Base-by-base conservation (phyloP, 2,797 vertebrate species). In the Cygnus olor region DNA sequence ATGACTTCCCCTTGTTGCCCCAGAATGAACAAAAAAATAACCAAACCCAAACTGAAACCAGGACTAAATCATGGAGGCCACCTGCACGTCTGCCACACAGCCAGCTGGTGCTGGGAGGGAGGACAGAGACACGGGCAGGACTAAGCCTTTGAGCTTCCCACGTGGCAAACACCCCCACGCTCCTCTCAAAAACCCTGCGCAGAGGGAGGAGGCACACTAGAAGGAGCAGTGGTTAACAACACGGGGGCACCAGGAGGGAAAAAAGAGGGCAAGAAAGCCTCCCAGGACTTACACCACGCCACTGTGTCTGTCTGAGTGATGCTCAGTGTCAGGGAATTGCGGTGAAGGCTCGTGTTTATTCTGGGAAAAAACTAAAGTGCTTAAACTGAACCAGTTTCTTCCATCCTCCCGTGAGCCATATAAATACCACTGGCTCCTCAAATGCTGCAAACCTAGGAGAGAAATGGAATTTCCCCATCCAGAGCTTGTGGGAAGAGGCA, bases 261-360 rank as follows among this genome's bases (percentile, higher is more conserved):
- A 28, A 7, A 27, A 27, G 45, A 51, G 34, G 36, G 36, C 9
- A 30, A 28, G 40, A 38, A 22, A 72, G 58, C 49, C 64, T 34
- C 30, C 40, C 66, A 57, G 18, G 7, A 49, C 51, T 14, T 81
- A 45, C 45, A 69, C 60, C 49, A 53, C 0, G 2, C 57, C 61
- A 72, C 10, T 0, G 32, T 2, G 7, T 45, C 42, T 1, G 1
- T 10, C 45, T 21, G 74, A 66, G 54, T 6, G 45, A 65, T 3
- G 45, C 15, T 20, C 2, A 2, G 8, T 20, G 69, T 42, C 49
- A 63, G 27, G 54, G 56, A 88, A 91, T 64, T 27, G 21, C 53
- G 30, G 3, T 1, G 7, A 24, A 21, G 24, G 6, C 40, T 78
- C 61, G n/a, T 14, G 36, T 83, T 83, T 64, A 40, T 71, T 78